phyloP scores from a whole-genome alignment of 2,113 vertebrate genomes.

The Myotis lucifugus region DNA sequence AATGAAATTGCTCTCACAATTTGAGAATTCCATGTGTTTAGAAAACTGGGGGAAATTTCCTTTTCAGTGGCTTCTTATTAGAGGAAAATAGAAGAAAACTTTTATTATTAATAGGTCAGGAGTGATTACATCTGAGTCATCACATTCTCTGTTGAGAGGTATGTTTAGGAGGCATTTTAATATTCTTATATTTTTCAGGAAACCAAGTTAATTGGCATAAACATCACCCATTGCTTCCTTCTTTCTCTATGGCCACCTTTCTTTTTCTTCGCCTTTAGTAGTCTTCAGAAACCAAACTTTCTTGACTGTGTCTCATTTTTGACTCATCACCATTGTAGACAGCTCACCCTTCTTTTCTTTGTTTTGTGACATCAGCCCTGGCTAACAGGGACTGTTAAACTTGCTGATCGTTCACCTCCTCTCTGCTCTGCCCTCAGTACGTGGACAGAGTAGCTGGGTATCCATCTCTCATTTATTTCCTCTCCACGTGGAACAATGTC shows the following conservation, averaged over 20 bases:
- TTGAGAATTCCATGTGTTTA: slow-evolving; percentile 12
- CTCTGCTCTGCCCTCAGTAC: background rate
- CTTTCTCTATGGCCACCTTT: background rate
- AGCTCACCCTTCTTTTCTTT: background rate
- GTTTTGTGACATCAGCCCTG: background rate
- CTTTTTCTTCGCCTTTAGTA: background rate
- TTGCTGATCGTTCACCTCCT: background rate
- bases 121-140: background rate
- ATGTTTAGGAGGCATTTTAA: background rate
- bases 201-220: background rate
- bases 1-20: slow-evolving; percentile 24
- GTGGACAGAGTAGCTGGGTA: background rate
- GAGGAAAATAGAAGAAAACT: slow-evolving; percentile 4
- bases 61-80: slow-evolving; percentile 9
- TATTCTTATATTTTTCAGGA: background rate
- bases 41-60: background rate
- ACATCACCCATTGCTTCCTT: background rate
- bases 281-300: background rate
- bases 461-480: background rate
- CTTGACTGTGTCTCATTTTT: background rate
- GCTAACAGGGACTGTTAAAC: background rate
- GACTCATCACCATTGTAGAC: background rate
- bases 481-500: background rate
- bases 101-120: background rate
- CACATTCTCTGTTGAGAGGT: slow-evolving; percentile 39